Conservation (phyloP, 2,888 invertebrate genomes). For the Dusona sp. region DNA sequence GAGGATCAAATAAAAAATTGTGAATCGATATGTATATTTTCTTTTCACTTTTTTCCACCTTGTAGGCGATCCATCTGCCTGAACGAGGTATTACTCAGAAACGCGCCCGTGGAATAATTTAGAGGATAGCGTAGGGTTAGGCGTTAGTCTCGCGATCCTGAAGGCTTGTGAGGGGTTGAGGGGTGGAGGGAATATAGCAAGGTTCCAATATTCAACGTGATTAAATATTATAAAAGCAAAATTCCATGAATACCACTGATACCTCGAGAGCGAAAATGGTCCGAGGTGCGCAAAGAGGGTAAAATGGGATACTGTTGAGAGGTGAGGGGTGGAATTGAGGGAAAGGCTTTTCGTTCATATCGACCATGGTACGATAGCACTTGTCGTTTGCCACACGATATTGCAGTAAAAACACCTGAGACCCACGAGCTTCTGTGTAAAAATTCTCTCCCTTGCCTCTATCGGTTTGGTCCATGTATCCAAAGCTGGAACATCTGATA, state of each 20-base stretch:
- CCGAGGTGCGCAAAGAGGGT: conserved; percentile 47
- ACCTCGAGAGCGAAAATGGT: conserved; percentile 60
- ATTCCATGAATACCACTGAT: conserved; percentile 77
- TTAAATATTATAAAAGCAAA: conserved; percentile 81
- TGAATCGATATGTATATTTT: conserved; percentile 12
- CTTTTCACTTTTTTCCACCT: conserved; percentile 4
- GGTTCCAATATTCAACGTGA: conserved; percentile 77
- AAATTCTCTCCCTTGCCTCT: conserved; percentile 3
- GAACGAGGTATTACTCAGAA: conserved; percentile 37
- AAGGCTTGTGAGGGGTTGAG: background rate
- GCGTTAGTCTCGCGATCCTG: conserved; percentile 3
- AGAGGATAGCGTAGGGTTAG: conserved; percentile 42
- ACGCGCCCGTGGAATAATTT: conserved; percentile 65
- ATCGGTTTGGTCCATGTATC: conserved; percentile 7
- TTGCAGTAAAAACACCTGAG: conserved; percentile 77
- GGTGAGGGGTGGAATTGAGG: conserved; percentile 33
- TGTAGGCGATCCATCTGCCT: conserved; percentile 21
- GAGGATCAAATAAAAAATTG: conserved; percentile 27
- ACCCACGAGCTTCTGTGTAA: conserved; percentile 55
- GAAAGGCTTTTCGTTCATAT: conserved; percentile 76
- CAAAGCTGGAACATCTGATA: conserved; percentile 49
- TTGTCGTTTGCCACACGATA: conserved; percentile 74
- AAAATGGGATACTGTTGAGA: conserved; percentile 38
- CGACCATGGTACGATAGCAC: conserved; percentile 77
- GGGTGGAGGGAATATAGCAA: conserved; percentile 3